phyloP scores from a whole-genome alignment of 2,888 invertebrate species.

The Pyrrhia umbra region DNA sequence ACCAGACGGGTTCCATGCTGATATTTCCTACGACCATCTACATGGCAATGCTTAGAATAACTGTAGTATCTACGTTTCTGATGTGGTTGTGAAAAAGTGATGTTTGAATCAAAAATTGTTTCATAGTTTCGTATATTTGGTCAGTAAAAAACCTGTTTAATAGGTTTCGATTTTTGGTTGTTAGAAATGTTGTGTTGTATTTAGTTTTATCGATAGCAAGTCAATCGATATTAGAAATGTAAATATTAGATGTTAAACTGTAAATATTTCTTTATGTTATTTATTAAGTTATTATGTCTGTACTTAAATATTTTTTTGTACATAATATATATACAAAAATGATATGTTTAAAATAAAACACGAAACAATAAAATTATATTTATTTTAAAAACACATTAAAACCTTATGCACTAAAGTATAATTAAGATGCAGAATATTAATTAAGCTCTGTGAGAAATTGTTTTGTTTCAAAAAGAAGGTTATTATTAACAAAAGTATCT shows the following conservation, averaged over 20 bases:
- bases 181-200: slow-evolving; percentile 6
- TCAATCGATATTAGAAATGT: slow-evolving; percentile 45
- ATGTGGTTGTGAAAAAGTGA: slow-evolving; percentile 5
- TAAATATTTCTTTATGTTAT: slow-evolving; percentile 48
- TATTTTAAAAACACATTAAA: slow-evolving; percentile 34
- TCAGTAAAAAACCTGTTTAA: slow-evolving; percentile 3
- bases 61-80: neutral
- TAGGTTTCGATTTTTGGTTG: neutral
- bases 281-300: slow-evolving; percentile 50
- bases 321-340: slow-evolving; percentile 35
- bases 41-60: slow-evolving; percentile 21
- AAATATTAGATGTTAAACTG: slow-evolving; percentile 30
- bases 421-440: no score
- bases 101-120: slow-evolving; percentile 5
- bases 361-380: slow-evolving; percentile 50
- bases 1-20: slow-evolving; percentile 94
- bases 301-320: slow-evolving; percentile 31
- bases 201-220: slow-evolving; percentile 29
- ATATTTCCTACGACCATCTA: slow-evolving; percentile 91
- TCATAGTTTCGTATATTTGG: slow-evolving; percentile 10
- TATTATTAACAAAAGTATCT: no score
- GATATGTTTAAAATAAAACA: slow-evolving; percentile 45
- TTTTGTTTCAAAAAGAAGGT: no score
- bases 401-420: neutral
- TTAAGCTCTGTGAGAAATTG: no score